Base-by-base conservation (phyloP, 2,113 vertebrate genomes). In the Trachemys scripta region DNA sequence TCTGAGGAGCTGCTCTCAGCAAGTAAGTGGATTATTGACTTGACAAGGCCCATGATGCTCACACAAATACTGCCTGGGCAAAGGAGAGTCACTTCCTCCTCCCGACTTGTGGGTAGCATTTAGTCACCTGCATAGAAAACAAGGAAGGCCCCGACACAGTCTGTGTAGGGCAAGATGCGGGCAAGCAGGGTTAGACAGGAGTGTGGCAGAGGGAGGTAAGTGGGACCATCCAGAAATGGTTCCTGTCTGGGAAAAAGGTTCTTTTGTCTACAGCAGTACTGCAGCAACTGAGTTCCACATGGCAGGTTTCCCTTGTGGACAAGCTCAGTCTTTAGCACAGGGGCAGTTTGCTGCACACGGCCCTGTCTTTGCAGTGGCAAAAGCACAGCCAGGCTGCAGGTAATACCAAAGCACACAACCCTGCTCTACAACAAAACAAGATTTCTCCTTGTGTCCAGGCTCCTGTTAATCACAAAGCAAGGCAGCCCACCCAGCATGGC, bases 401-500 rank as follows among this genome's bases (percentile, higher is more conserved):
- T 76, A 24, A 45, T 42, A 45, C 72, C 22, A 42, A 76, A 24
- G 22, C 72, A 45, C 20, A 42, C 47, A 75, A 11, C 35, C 25
- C 65, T 1, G 5, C 85, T 27, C 20, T 81, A 85, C 54, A 42
- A 50, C 0, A 56, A 1, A 5, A 57, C 53, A 87, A 62, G 9
- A 84, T 5, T 9, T 59, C 4, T 85, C 35, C 62, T 80, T 84
- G 38, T 27, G 78, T 11, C 49, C 82, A 88, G 51, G 45, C 20
- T 80, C 22, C 42, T 90, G 35, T 45, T 82, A 75, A 50, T 85
- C 19, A 65, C 8, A 47, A 79, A 4, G 29, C 19, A 80, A 51
- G 45, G 42, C 0, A 65, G 11, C 31, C 45, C 49, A 24, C 38
- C 62, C 19, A 82, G 1, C 0, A 1, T 22, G 11, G 82, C 84